phyloP scores from a whole-genome alignment of 2,797 vertebrate species.

The Euphonia xanthogaster region DNA sequence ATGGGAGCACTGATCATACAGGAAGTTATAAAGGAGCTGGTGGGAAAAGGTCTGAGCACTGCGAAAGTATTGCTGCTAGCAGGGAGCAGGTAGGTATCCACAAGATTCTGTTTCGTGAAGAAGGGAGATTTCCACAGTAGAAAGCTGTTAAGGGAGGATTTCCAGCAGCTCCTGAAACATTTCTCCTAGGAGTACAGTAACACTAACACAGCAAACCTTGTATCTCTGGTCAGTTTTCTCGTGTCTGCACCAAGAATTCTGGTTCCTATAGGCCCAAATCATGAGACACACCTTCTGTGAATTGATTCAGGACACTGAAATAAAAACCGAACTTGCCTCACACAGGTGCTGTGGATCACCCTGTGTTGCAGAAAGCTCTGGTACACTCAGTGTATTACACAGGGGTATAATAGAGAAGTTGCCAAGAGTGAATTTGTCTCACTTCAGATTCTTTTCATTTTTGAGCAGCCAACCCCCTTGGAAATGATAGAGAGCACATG shows the following conservation, averaged over 20 bases:
- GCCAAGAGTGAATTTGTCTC: neutral
- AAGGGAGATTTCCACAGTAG: neutral
- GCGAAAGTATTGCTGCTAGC: conserved; percentile 93
- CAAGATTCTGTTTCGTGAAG: neutral
- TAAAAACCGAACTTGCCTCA: neutral
- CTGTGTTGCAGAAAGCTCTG: neutral
- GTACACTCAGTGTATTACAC: neutral
- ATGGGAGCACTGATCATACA: conserved; percentile 96
- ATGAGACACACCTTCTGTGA: neutral
- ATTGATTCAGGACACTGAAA: neutral
- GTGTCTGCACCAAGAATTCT: neutral
- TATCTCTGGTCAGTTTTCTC: neutral
- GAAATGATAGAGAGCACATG: neutral
- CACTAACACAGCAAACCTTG: neutral
- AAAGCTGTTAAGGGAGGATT: neutral
- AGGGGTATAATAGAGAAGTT: neutral
- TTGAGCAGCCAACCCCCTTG: neutral
- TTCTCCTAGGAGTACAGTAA: neutral
- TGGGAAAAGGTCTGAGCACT: conserved; percentile 88
- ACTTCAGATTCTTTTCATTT: neutral
- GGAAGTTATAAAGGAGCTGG: conserved; percentile 91
- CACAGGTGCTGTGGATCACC: accelerated
- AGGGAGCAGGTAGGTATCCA: conserved; percentile 87
- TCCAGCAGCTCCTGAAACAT: neutral
- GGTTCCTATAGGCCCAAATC: neutral